Percentiles rank a stretch among this genome's conserved stretches.
Conservation (phyloP, 2,888 invertebrate genomes). For the Tholera decimalis region DNA sequence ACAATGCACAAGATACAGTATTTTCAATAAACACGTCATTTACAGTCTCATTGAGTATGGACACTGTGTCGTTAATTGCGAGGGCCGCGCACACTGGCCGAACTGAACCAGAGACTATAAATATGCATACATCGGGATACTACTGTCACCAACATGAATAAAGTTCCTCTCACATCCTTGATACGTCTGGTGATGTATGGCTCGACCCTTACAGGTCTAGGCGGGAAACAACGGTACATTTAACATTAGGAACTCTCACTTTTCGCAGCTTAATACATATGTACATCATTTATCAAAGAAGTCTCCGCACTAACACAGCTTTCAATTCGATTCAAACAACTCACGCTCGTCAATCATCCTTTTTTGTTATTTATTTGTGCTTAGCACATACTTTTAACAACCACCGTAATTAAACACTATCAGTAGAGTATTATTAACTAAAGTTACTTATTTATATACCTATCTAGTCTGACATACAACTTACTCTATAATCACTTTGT, state of each 20-base stretch:
- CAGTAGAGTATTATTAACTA: constrained; percentile 36
- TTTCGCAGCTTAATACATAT: constrained; percentile 26
- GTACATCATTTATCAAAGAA: constrained; percentile 40
- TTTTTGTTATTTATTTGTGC: constrained; percentile 56
- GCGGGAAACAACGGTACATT: constrained; percentile 47
- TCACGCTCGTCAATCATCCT: constrained; percentile 7
- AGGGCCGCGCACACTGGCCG: constrained; percentile 7
- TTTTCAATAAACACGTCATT: constrained; percentile 13
- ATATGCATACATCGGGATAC: constrained; percentile 24
- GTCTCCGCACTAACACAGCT: constrained; percentile 26
- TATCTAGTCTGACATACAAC: constrained; percentile 29
- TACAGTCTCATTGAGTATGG: constrained; percentile 48
- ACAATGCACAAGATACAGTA: background rate
- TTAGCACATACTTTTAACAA: constrained; percentile 66
- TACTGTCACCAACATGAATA: constrained; percentile 42
- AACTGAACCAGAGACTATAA: constrained; percentile 18
- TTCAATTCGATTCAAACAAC: constrained; percentile 22
- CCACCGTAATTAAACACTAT: constrained; percentile 45
- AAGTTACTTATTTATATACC: constrained; percentile 22
- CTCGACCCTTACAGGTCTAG: constrained; percentile 40
- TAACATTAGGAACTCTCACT: constrained; percentile 42
- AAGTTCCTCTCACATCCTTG: constrained; percentile 43
- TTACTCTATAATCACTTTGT: constrained; percentile 30
- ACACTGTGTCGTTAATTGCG: constrained; percentile 28
- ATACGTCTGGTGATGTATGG: constrained; percentile 43